Evolutionary conservation across 2,888 invertebrate species (phyloP).

Genomic region (Protula sp.): DNA sequence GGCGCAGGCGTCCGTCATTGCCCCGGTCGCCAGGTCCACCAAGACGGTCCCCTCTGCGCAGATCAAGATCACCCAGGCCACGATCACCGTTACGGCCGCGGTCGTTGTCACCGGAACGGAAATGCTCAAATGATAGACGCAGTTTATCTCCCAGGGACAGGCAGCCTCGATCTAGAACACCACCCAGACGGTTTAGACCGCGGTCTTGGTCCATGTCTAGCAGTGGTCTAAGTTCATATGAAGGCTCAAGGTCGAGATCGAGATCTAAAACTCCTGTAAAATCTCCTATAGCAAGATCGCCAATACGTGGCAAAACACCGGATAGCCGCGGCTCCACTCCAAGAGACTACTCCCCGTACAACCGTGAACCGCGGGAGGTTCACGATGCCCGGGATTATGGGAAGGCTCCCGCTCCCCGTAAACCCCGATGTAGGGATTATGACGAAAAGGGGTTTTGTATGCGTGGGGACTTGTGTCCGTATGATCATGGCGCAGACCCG

Average conservation of each 20-base stretch:
- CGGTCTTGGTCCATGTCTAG: neutral
- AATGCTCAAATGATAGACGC: neutral
- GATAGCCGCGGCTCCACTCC: conserved; percentile 26
- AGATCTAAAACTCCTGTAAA: no score
- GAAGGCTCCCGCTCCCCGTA: conserved; percentile 16
- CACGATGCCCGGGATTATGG: conserved; percentile 8
- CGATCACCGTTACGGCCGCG: conserved; percentile 5
- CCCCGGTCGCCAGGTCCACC: neutral
- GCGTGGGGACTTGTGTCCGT: conserved; percentile 92
- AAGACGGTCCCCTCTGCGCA: conserved; percentile 1
- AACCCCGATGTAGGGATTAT: conserved; percentile 70
- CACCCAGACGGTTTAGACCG: neutral
- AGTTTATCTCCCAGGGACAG: neutral
- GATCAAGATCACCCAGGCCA: conserved; percentile 7
- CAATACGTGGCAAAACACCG: neutral
- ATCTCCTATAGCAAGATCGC: neutral
- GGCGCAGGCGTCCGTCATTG: neutral
- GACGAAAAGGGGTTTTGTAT: conserved; percentile 93
- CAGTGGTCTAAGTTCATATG: neutral
- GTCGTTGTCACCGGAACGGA: neutral
- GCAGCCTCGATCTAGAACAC: conserved; percentile 14
- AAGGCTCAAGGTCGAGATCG: no score
- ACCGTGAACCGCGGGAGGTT: neutral
- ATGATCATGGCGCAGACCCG: conserved; percentile 94
- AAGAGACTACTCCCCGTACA: conserved; percentile 9